Evolutionary conservation across 1,140 invertebrate genomes (phyloP), one percentile per base, ranked within the genome.

Genomic region (Eumaeus atala): DNA sequence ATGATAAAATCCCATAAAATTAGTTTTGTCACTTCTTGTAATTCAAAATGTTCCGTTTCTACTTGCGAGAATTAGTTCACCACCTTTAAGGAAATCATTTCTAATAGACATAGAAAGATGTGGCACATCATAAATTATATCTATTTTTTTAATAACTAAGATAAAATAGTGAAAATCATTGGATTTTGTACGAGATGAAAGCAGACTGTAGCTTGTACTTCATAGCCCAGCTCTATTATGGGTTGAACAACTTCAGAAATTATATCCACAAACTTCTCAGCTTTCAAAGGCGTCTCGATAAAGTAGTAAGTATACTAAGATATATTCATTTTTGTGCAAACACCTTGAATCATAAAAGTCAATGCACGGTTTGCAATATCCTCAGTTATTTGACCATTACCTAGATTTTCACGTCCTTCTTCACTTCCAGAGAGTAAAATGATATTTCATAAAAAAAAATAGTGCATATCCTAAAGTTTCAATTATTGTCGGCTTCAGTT

Each of bases 391-490:
- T 4, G 35, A 38, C 5, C 12, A n/a, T 28, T 28, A 3, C 21
- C 21, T 28, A 36, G 40, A 12, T 34, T 14, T 14, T 12, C 21
- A 40, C 36, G 9, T 9, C 17, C 6, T 10, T 16, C 17, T 37
- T 51, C 21, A 28, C n/a, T 6, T 52, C 21, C 28, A 21, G 17
- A 16, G 16, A 3, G n/a, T n/a, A n/a, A 40, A 37, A 14, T 11
- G 16, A 2, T 9, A 40, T n/a, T 14, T 21, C 38, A 28, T 52
- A 17, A 28, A 52, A 52, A 42, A 52, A 40, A 40, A 42, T 28
- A 21, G 21, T 18, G 12, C 11, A 33, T 14, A 18, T 28, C 21
- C 2, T 28, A 28, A 28, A 28, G 21, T 28, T 6, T 3, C 21
- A 28, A 28, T 28, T 28, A 28, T 28, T 28, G 2, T 28, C 21